Conservation (phyloP, 2,797 vertebrate species). For the Cephalopachus bancanus region DNA sequence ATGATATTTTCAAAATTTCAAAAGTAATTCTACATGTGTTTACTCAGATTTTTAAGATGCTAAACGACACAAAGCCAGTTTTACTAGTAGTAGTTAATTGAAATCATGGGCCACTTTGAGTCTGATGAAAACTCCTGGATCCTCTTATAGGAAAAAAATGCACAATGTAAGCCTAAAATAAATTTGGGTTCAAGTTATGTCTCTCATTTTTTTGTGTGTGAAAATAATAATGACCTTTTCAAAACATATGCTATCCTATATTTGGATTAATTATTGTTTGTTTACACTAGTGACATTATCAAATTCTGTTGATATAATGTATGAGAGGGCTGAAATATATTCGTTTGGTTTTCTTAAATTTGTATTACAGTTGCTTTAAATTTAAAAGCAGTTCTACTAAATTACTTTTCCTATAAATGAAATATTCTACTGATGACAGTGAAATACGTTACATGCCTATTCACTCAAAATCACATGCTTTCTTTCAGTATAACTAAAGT, state of each 20-base stretch:
- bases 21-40: not conserved
- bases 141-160: not conserved
- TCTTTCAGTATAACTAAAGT: not conserved
- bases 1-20: conserved; percentile 3
- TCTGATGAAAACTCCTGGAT: conserved; percentile 4
- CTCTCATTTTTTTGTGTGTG: conserved; percentile 9
- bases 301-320: no score
- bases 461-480: not conserved
- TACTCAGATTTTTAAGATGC: conserved; percentile 36
- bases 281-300: not conserved
- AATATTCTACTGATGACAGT: not conserved
- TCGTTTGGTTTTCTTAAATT: no score
- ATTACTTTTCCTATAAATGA: not conserved
- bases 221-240: not conserved
- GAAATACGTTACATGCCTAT: not conserved
- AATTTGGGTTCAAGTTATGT: not conserved
- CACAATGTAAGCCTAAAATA: not conserved
- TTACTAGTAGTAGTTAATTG: conserved; percentile 18
- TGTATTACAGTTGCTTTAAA: no score
- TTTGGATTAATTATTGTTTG: conserved; percentile 6
- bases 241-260: not conserved
- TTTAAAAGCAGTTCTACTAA: not conserved
- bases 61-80: not conserved
- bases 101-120: conserved; percentile 5
- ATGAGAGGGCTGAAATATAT: no score